Base-by-base conservation (phyloP, 2,888 invertebrate species). In the Drosophila stalkeri region DNA sequence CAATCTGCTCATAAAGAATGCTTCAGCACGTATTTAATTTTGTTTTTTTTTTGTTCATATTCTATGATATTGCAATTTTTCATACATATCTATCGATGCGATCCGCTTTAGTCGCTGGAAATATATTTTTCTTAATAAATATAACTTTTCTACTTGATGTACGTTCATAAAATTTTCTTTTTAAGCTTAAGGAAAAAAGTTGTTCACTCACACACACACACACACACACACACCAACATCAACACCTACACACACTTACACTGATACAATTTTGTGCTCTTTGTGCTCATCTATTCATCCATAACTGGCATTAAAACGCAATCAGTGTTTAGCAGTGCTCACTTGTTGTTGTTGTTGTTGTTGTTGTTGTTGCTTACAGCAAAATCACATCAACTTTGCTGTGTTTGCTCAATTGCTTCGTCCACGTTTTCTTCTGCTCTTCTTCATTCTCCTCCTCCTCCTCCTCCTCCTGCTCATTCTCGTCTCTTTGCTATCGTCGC, bases 301-400 rank as follows among this genome's bases (percentile, higher is more conserved):
- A 82, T 88, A 88, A 77, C 81, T 75, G 79, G 86, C 88, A 82
- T 86, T 88, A 85, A 85, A 88, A 85, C 88, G 79, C 83, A 85
- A 85, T 85, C 84, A 88, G 79, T 82, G 88, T 86, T 85, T 75
- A 81, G 77, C 83, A 86, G 43, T 66, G 78, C 72, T 64, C 52
- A 68, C 37, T 67, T 47, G 9, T 37, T 46, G 44, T 12, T 67
- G 54, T 51, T 68, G 33, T 39, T 72, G 47, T 52, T 71, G 43
- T 12, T 73, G 49, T 16, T 72, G 54, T n/a, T 72, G 60, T 70
- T 77, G 81, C 77, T 77, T 76, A 85, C 79, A 86, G 63, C 75
- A 61, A 88, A 88, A 82, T 83, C 86, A 85, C 85, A 86, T 86
- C 77, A 88, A 79, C 66, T 75, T 80, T 64, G 67, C 66, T 76